Conservation (phyloP, 2,113 vertebrate genomes). For the Petrocephalus zakoni region DNA sequence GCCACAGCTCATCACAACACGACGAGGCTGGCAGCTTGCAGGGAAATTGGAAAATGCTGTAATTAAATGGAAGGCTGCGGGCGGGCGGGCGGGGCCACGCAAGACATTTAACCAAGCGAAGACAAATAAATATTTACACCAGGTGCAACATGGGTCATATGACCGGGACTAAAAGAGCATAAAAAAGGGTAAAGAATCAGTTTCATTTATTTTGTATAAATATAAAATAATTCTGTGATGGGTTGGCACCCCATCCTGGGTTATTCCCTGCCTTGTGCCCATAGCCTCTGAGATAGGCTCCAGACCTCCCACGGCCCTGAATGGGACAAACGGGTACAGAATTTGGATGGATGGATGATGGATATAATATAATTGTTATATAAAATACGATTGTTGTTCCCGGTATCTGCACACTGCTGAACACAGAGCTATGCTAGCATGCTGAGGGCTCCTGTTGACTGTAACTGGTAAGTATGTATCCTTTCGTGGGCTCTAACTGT, state of each 20-base stretch:
- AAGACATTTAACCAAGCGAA: neutral
- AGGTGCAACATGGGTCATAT: neutral
- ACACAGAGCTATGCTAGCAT: neutral
- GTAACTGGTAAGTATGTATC: neutral
- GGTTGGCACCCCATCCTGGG: neutral
- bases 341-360: too few relatives aligned
- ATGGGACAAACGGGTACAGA: too few relatives aligned
- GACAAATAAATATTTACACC: neutral
- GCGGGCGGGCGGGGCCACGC: neutral
- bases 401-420: neutral
- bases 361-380: too few relatives aligned
- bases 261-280: neutral
- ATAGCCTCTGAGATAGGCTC: too few relatives aligned
- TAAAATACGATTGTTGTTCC: too few relatives aligned
- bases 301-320: too few relatives aligned
- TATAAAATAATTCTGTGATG: neutral
- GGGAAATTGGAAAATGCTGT: neutral
- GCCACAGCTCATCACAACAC: neutral
- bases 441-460: neutral
- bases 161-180: neutral
- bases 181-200: neutral
- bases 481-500: neutral
- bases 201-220: neutral
- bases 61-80: slow-evolving; percentile 5
- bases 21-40: neutral